phyloP scores from a whole-genome alignment of 92 coral and sea anemone species.

The Phenganax marumi region DNA sequence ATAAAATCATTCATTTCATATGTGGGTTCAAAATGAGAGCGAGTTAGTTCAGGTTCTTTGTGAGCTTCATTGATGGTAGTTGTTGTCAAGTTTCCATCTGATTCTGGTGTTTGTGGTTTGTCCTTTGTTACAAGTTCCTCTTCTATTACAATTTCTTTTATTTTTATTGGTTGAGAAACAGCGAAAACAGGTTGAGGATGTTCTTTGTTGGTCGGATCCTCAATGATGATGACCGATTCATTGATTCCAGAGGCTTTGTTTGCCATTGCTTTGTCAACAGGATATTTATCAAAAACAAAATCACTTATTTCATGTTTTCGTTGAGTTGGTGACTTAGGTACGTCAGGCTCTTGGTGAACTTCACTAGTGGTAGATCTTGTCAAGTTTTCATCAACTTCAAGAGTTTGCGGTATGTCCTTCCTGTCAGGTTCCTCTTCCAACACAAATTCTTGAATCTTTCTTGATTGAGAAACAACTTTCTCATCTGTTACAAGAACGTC shows the following conservation, averaged over 20 bases:
- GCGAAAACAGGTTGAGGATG: background rate
- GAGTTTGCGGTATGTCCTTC: background rate
- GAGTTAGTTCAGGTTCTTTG: background rate
- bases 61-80: background rate
- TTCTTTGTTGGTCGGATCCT: background rate
- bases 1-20: background rate
- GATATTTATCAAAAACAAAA: background rate
- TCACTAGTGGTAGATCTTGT: background rate
- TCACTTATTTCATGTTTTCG: background rate
- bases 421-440: background rate
- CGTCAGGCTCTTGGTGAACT: background rate
- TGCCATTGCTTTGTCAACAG: background rate
- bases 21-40: background rate
- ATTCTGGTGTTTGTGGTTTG: background rate
- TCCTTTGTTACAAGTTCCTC: background rate
- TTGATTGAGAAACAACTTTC: background rate
- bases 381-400: background rate
- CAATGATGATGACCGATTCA: background rate
- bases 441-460: background rate
- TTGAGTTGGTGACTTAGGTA: background rate
- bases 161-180: background rate
- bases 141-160: background rate
- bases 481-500: too few relatives aligned
- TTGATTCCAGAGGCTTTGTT: background rate
- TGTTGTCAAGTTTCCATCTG: background rate